Conservation (phyloP, 2,113 vertebrate species). For the Brachyhypopomus occidentalis region DNA sequence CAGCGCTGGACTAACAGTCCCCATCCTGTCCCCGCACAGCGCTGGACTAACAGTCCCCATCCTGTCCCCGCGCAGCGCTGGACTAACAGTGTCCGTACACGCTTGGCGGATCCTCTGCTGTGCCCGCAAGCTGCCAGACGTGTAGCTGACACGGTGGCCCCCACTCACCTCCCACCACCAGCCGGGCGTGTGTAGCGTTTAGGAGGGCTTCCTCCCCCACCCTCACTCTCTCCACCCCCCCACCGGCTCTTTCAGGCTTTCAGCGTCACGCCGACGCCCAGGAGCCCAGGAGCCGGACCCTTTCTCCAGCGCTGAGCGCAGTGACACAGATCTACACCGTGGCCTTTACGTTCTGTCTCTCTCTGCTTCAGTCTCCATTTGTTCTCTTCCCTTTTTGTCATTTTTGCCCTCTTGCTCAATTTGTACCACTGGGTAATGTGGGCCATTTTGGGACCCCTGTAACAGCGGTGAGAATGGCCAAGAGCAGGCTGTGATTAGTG, state of each 20-base stretch:
- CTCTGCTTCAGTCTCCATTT: slow-evolving; percentile 57
- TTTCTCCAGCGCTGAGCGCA: slow-evolving; percentile 55
- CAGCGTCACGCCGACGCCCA: slow-evolving; percentile 33
- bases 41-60: background rate
- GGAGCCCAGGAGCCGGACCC: slow-evolving; percentile 33
- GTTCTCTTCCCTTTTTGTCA: slow-evolving; percentile 57
- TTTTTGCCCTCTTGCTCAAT: slow-evolving; percentile 60
- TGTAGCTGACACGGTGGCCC: slow-evolving; percentile 44
- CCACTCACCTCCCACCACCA: slow-evolving; percentile 46
- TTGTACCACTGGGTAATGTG: slow-evolving; percentile 70
- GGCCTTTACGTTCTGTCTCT: slow-evolving; percentile 51
- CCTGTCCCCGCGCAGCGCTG: background rate
- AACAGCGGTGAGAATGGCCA: slow-evolving; percentile 66
- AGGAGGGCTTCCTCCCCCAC: slow-evolving; percentile 48
- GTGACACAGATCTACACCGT: slow-evolving; percentile 52
- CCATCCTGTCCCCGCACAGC: too few relatives aligned
- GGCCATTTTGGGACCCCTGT: slow-evolving; percentile 55
- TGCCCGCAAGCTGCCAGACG: slow-evolving; percentile 36
- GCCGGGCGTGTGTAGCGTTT: slow-evolving; percentile 52
- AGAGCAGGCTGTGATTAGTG: slow-evolving; percentile 70
- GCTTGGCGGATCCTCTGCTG: slow-evolving; percentile 17
- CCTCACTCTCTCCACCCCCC: slow-evolving; percentile 23
- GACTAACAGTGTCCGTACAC: slow-evolving; percentile 7
- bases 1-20: background rate
- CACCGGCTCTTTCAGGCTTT: slow-evolving; percentile 50